Evolutionary conservation across 2,113 vertebrate genomes (phyloP), one percentile per base, ranked within the genome.

Genomic region (Neolamprologus tretocephalus): DNA sequence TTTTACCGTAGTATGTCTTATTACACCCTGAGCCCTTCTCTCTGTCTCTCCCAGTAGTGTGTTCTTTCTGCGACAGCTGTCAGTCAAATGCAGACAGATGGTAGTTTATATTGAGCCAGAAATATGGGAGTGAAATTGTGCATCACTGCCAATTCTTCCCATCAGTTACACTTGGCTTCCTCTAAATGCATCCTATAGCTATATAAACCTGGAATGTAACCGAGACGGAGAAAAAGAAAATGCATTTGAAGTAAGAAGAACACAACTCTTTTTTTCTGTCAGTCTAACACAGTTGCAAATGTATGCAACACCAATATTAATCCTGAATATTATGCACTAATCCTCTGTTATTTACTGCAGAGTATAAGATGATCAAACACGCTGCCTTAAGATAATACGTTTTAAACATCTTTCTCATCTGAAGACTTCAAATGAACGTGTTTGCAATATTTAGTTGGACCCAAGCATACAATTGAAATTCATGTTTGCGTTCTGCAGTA

Each of bases 381-480:
- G 1, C 49, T 57, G 79, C 66, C 19, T 87, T 40, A 28, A 21
- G 58, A 80, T 80, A 80, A 92, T 84, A 14, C 10, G 17, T 58
- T 89, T 71, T 16, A 23, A 82, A 85, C 68, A 71, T 14, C 3
- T 33, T 21, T 58, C 16, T 73, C 40, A 35, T 71, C n/a, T 28
- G 6, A 83, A 54, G 35, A 73, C 21, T 14, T 63, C 9, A 53
- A 61, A 61, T 83, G 5, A 80, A 47, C 2, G n/a, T 80, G 51
- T 86, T 57, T 33, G 51, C 45, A 68, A 68, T 68, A 78, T 86
- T 73, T 63, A n/a, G 57, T 55, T 28, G 47, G 23, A 87, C 31
- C 51, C 63, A 84, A 86, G 83, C 85, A n/a, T 80, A 88, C 63
- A 87, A 91, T 83, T 87, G 8, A 78, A 92, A 91, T 86, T 80